Percentiles rank a stretch among this genome's conserved stretches.
phyloP scores from a whole-genome alignment of 2,888 invertebrate genomes.

The Acleris holmiana region DNA sequence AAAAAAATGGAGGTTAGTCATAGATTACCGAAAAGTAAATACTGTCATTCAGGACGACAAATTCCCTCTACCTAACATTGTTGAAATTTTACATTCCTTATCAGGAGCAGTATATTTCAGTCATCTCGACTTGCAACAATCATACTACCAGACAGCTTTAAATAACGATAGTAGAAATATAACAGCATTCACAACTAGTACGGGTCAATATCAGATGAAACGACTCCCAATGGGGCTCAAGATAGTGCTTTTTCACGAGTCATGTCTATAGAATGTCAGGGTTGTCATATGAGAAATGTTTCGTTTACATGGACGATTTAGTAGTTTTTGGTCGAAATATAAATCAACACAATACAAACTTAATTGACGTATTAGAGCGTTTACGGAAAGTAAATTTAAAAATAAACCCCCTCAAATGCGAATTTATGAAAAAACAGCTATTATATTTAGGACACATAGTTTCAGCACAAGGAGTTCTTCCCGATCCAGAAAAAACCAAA shows the following conservation, averaged over 20 bases:
- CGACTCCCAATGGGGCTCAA: conserved; percentile 19
- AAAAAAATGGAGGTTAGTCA: conserved; percentile 7
- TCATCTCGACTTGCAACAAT: conserved; percentile 24
- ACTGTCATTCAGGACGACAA: conserved; percentile 5
- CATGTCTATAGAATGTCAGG: conserved; percentile 19
- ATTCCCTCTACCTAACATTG: conserved; percentile 7
- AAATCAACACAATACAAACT: conserved; percentile 4
- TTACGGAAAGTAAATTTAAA: conserved; percentile 29
- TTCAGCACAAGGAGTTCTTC: conserved; percentile 15
- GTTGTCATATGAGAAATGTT: conserved; percentile 11
- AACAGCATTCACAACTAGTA: conserved; percentile 32
- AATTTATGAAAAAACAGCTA: conserved; percentile 27
- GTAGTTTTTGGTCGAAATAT: conserved; percentile 6
- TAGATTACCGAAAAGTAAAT: not conserved
- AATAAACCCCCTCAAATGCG: conserved; percentile 27
- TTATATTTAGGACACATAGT: conserved; percentile 33
- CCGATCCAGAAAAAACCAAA: conserved; percentile 11
- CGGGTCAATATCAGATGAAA: conserved; percentile 29
- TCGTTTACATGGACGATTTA: conserved; percentile 8
- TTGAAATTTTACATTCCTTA: conserved; percentile 12
- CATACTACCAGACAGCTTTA: conserved; percentile 23
- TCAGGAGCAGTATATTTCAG: conserved; percentile 17
- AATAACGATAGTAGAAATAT: conserved; percentile 9
- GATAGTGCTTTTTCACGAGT: conserved; percentile 13
- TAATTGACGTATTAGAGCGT: conserved; percentile 10